phyloP scores from a whole-genome alignment of 2,797 vertebrate genomes.

The Sphaeramia orbicularis region DNA sequence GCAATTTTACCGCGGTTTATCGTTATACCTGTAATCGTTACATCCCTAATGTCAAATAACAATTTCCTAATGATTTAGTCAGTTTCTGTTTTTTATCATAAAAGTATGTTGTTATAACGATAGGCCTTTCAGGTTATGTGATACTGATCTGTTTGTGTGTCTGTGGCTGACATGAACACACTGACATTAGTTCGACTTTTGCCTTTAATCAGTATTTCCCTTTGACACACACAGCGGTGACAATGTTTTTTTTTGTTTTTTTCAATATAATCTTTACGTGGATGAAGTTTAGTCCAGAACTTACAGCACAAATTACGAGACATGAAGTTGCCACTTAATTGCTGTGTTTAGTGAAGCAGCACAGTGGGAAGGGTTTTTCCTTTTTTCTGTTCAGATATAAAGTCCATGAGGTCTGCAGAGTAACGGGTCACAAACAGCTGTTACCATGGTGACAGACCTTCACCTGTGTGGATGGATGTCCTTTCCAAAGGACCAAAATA shows the following conservation, averaged over 20 bases:
- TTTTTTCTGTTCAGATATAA: not conserved
- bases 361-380: not conserved
- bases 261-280: constrained; percentile 1
- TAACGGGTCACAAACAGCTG: constrained; percentile 3
- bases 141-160: no score
- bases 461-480: constrained; percentile 4
- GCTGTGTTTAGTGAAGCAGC: not conserved
- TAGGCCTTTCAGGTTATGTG: no score
- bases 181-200: no score
- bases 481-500: constrained; percentile 20
- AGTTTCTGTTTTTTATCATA: no score
- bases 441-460: not conserved
- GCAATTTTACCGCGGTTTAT: no score
- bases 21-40: no score
- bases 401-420: no score
- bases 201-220: constrained; percentile 45
- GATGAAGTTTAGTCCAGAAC: constrained; percentile 6
- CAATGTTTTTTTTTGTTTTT: constrained; percentile 21
- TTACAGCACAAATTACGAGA: not conserved
- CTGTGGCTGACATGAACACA: no score
- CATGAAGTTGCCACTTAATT: not conserved
- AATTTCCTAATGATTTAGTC: no score
- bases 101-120: no score
- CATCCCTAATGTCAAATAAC: no score
- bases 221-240: not conserved